Evolutionary conservation across 1,140 invertebrate genomes (phyloP).

Genomic region (Tetranychus urticae): DNA sequence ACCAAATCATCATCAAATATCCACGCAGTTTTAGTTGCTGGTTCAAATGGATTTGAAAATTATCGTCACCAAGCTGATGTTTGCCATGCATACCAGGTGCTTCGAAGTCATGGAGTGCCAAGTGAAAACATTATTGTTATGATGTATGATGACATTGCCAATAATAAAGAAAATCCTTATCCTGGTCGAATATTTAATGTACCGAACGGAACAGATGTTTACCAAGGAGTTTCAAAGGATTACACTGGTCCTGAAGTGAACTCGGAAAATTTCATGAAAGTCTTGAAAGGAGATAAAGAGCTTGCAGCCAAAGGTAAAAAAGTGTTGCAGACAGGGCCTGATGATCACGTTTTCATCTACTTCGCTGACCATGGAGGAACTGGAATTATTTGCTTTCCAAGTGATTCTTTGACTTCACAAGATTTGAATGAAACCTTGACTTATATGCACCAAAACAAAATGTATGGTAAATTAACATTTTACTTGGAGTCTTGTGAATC

Average conservation of each 20-base stretch:
- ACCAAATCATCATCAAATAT: not conserved
- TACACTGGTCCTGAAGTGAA: conserved; percentile 23
- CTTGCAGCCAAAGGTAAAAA: conserved; percentile 7
- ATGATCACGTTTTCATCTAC: conserved; percentile 36
- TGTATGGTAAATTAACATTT: conserved; percentile 28
- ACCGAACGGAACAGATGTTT: conserved; percentile 32
- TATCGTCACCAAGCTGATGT: conserved; percentile 39
- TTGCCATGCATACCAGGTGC: conserved; percentile 35
- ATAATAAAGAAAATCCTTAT: conserved; percentile 29
- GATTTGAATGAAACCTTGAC: conserved; percentile 22
- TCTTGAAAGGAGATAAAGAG: conserved; percentile 27
- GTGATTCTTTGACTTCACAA: conserved; percentile 19
- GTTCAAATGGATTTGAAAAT: conserved; percentile 30
- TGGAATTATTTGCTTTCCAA: conserved; percentile 32
- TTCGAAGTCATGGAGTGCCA: conserved; percentile 30
- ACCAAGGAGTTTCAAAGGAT: conserved; percentile 30
- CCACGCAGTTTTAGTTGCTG: conserved; percentile 12
- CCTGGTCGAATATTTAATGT: conserved; percentile 32
- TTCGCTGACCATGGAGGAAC: conserved; percentile 39
- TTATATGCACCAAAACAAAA: conserved; percentile 23
- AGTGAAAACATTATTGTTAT: conserved; percentile 33
- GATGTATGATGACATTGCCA: conserved; percentile 38
- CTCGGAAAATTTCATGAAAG: conserved; percentile 30
- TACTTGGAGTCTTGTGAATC: conserved; percentile 42
- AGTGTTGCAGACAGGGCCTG: conserved; percentile 27